A percentile compares a stretch with the other conserved stretches of the same genome.
phyloP scores from a whole-genome alignment of 1,140 invertebrate species.

The Idris sp. region DNA sequence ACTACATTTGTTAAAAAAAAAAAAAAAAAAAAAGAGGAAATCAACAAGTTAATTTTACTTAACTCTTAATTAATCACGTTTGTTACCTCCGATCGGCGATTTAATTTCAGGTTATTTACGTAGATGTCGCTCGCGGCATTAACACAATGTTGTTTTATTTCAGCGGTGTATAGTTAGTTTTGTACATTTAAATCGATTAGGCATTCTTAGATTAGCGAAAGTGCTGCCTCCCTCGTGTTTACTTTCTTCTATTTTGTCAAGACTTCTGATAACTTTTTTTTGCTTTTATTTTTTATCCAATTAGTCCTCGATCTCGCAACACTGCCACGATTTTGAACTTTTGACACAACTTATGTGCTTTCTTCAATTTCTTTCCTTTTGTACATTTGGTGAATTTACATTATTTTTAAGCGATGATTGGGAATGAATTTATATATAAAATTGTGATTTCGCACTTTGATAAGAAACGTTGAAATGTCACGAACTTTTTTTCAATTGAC shows the following conservation, averaged over 20 bases:
- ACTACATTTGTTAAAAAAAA: too few species aligned
- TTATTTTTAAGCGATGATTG: conserved; percentile 21
- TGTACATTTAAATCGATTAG: conserved; percentile 27
- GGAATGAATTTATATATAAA: conserved; percentile 3
- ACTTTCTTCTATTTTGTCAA: neutral
- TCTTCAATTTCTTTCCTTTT: neutral
- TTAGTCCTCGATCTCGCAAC: conserved; percentile 29
- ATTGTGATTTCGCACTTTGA: too few species aligned
- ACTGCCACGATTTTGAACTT: conserved; percentile 19
- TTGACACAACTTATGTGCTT: neutral
- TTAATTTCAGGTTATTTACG: neutral
- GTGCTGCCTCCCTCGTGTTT: neutral
- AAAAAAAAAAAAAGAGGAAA: too few species aligned
- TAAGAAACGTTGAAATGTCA: too few species aligned
- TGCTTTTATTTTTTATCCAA: neutral
- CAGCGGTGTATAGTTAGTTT: conserved; percentile 26
- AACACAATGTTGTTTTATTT: neutral
- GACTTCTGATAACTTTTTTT: neutral
- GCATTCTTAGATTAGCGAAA: conserved; percentile 16
- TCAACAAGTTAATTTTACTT: too few species aligned
- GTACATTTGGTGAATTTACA: conserved; percentile 8
- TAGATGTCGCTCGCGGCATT: conserved; percentile 16
- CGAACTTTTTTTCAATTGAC: conserved; percentile 9
- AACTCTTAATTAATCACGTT: neutral
- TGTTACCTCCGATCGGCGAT: neutral